phyloP scores from a whole-genome alignment of 2,888 invertebrate species.

The Herminia tarsipennalis region DNA sequence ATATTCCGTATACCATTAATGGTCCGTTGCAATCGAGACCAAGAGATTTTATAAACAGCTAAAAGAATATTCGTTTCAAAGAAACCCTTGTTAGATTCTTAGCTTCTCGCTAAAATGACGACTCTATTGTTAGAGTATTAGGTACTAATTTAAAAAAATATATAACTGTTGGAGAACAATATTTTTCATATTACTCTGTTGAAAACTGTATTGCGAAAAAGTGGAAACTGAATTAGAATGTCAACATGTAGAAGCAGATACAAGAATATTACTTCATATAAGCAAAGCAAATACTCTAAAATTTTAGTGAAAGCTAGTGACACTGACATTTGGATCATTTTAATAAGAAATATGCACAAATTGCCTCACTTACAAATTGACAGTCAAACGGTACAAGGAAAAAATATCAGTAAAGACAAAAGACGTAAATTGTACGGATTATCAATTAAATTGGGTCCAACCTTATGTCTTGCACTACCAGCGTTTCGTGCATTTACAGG shows the following conservation, averaged over 20 bases:
- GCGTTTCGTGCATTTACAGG: conserved; percentile 10
- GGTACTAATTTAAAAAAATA: conserved; percentile 23
- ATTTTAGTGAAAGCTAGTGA: conserved; percentile 1
- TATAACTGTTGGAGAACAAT: conserved; percentile 9
- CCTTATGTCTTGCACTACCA: conserved; percentile 12
- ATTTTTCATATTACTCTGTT: conserved; percentile 7
- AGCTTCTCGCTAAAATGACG: conserved; percentile 43
- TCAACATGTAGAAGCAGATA: conserved; percentile 4
- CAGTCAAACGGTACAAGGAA: conserved; percentile 30
- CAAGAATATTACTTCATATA: conserved; percentile 1
- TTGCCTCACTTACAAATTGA: conserved; percentile 26
- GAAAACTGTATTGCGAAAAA: conserved; percentile 3
- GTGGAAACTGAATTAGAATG: conserved; percentile 4
- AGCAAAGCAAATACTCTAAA: background rate
- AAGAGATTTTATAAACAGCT: conserved; percentile 41
- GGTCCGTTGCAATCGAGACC: conserved; percentile 42
- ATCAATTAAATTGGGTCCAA: conserved; percentile 8
- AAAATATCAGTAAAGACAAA: conserved; percentile 3
- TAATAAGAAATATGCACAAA: conserved; percentile 43
- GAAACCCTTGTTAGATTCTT: conserved; percentile 47
- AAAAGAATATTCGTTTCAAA: conserved; percentile 51
- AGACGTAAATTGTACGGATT: conserved; percentile 7
- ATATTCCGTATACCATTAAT: conserved; percentile 25
- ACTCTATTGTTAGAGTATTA: conserved; percentile 35
- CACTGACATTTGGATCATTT: conserved; percentile 25